Evolutionary conservation across 2,888 invertebrate species (phyloP), one percentile per base, ranked within the genome.

Genomic region (Phyllotreta striolata): DNA sequence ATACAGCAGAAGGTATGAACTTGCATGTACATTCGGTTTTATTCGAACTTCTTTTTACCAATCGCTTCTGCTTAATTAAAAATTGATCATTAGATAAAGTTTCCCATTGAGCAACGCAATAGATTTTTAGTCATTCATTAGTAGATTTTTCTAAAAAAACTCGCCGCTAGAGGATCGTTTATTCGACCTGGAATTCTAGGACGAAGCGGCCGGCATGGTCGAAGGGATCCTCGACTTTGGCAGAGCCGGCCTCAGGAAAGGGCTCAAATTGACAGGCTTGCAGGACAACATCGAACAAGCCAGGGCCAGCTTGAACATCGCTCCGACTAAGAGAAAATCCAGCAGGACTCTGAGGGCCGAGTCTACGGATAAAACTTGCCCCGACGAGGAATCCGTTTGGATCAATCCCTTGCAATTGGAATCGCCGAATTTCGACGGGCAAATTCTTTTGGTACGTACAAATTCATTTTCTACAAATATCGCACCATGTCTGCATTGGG

Each of bases 121-220:
- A 14, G 14, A 12, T 13, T 12, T 43, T 44, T 12, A 44, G 12
- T n/a, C 9, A 41, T 4, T 10, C 4, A 41, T 41, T 41, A 41
- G 41, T 41, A 41, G 10, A 41, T 41, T 24, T 44, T 4, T 41
- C 40, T n/a, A n/a, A n/a, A n/a, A n/a, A n/a, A n/a, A 55, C 37
- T 14, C 47, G 9, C 9, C 12, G 3, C 7, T 9, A 47, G 9
- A 47, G 12, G 14, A 40, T 40, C 12, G 14, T 13, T 39, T 12
- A 55, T 12, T 9, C n/a, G 40, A 38, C 8, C 37, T 44, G n/a
- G 35, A n/a, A 46, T 59, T 73, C 10, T 73, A 87, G 87, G 88
- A 87, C 64, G 88, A 88, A 75, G 87, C 87, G 0, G 87, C 87
- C 0, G 87, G 87, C 0, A 84, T 88, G 82, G 86, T 88, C 80